Evolutionary conservation across 1,140 invertebrate genomes (phyloP).

Genomic region (Drosophila orena): DNA sequence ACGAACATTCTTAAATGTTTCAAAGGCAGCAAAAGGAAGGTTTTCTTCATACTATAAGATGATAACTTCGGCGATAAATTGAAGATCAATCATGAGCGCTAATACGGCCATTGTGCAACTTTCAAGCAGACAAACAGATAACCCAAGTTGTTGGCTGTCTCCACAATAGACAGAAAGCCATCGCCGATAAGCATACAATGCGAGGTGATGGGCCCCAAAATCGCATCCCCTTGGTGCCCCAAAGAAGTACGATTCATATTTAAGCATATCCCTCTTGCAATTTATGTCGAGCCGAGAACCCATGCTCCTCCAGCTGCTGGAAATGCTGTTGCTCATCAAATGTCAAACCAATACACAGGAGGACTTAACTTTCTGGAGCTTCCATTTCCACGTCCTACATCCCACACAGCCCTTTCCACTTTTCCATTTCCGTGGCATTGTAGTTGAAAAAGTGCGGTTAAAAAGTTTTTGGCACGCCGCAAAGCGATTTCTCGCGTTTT

Average conservation of each 20-base stretch:
- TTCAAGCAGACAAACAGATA: not conserved
- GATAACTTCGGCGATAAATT: no score
- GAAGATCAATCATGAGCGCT: not conserved
- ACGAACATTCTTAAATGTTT: no score
- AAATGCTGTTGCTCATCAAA: constrained; percentile 75
- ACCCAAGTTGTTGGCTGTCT: no score
- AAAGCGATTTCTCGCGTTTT: constrained; percentile 76
- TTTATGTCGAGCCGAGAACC: constrained; percentile 25
- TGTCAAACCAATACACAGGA: constrained; percentile 80
- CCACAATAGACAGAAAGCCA: constrained; percentile 29
- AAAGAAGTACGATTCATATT: constrained; percentile 80
- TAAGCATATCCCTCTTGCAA: constrained; percentile 73
- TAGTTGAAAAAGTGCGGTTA: constrained; percentile 75
- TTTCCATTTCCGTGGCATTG: constrained; percentile 75
- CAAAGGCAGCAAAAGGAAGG: no score
- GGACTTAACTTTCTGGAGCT: constrained; percentile 71
- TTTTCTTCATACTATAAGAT: no score
- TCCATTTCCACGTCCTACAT: not conserved
- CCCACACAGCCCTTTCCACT: constrained; percentile 39
- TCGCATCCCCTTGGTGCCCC: constrained; percentile 25
- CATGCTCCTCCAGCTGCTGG: constrained; percentile 13
- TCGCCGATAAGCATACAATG: constrained; percentile 16
- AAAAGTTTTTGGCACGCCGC: constrained; percentile 73
- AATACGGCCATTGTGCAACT: not conserved
- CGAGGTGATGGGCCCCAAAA: constrained; percentile 9